Conservation (phyloP, 2,888 invertebrate species). For the Folsomia manolachei region DNA sequence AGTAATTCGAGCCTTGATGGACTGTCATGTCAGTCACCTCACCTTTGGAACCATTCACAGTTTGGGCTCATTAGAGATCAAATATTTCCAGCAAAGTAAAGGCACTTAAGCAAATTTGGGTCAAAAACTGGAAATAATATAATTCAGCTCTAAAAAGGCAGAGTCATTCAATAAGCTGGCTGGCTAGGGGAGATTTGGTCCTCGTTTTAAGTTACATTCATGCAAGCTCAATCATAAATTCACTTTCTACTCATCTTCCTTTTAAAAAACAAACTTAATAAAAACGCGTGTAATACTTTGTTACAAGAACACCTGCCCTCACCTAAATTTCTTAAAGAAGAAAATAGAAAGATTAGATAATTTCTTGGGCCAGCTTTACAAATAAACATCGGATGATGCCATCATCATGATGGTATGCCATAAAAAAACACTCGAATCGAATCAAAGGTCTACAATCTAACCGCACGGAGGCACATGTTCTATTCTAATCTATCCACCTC, state of each 20-base stretch:
- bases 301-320: not conserved
- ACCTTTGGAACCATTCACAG: not conserved
- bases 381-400: not conserved
- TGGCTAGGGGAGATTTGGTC: slow-evolving; percentile 10
- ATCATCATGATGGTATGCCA: no score
- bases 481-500: no score
- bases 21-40: not conserved
- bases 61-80: not conserved
- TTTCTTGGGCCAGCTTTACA: not conserved
- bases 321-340: not conserved
- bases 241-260: not conserved
- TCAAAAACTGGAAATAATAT: slow-evolving; percentile 5
- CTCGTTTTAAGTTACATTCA: slow-evolving; percentile 29
- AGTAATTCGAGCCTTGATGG: not conserved
- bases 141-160: slow-evolving; percentile 3
- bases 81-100: not conserved
- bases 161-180: slow-evolving; percentile 24
- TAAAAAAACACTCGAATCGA: not conserved
- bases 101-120: slow-evolving; percentile 3
- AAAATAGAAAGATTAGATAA: not conserved
- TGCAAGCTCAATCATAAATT: no score
- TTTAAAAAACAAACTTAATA: not conserved
- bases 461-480: not conserved
- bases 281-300: not conserved
- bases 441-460: not conserved